phyloP scores from a whole-genome alignment of 2,113 vertebrate genomes.

The Aegotheles bennettii region DNA sequence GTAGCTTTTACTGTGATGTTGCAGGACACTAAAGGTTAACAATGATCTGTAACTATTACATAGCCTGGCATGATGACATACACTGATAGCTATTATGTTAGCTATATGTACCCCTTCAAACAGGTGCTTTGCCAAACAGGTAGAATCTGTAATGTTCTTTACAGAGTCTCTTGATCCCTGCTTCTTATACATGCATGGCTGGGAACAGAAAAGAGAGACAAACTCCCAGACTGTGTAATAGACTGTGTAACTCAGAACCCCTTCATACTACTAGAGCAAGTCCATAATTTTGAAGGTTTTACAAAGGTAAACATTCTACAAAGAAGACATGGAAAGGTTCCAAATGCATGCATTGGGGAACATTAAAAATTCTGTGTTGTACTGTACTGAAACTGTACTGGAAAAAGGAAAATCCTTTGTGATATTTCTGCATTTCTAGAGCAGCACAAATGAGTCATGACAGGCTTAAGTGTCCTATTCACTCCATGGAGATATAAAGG shows the following conservation, averaged over 20 bases:
- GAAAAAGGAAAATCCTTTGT: background rate
- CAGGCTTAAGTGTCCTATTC: background rate
- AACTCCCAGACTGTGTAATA: background rate
- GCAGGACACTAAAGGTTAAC: background rate
- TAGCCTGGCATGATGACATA: background rate
- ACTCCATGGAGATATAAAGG: background rate
- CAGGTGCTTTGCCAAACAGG: background rate
- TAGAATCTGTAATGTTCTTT: background rate
- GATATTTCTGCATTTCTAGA: background rate
- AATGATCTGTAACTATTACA: background rate
- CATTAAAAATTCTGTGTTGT: background rate
- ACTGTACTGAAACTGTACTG: background rate
- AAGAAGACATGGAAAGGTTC: background rate
- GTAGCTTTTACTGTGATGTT: background rate
- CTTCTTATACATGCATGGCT: background rate
- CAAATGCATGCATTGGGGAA: background rate
- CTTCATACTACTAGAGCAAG: background rate
- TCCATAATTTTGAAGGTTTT: background rate
- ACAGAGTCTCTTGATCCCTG: background rate
- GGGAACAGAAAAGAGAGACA: background rate
- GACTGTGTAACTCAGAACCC: accelerated
- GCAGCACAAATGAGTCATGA: background rate
- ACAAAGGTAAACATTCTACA: background rate
- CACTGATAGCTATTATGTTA: background rate
- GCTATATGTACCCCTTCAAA: background rate